Conservation (phyloP, 2,888 invertebrate species). For the Eristalinus sepulchralis region DNA sequence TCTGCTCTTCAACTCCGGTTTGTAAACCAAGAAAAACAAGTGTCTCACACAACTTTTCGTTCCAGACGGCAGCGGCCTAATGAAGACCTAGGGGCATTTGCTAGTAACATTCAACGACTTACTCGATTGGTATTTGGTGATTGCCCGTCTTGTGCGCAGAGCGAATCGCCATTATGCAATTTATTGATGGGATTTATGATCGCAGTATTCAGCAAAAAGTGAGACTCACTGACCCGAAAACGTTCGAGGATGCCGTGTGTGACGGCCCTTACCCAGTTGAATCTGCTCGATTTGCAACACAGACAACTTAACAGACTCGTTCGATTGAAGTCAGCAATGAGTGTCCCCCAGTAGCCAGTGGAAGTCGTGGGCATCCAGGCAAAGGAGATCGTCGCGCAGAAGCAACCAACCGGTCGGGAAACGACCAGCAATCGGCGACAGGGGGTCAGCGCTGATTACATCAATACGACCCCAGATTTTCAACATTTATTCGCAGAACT, state of each 20-base stretch:
- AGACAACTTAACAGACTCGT: slow-evolving; percentile 17
- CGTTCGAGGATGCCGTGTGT: neutral
- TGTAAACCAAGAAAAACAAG: slow-evolving; percentile 10
- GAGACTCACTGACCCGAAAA: slow-evolving; percentile 3
- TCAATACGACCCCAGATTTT: slow-evolving; percentile 30
- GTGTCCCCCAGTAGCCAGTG: neutral
- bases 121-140: neutral
- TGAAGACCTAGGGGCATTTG: slow-evolving; percentile 21
- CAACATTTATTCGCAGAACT: slow-evolving; percentile 14
- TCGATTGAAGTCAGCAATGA: slow-evolving; percentile 13
- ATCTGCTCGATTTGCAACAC: slow-evolving; percentile 11
- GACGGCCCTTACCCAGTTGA: neutral
- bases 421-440: slow-evolving; percentile 25
- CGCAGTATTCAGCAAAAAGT: slow-evolving; percentile 1
- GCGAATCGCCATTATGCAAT: slow-evolving; percentile 2
- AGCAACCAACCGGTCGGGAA: slow-evolving; percentile 21
- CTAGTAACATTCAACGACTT: neutral
- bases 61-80: slow-evolving; percentile 22
- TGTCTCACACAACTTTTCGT: slow-evolving; percentile 36
- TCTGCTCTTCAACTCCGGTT: slow-evolving; percentile 7
- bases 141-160: slow-evolving; percentile 5
- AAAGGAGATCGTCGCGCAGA: neutral
- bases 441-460: slow-evolving; percentile 27
- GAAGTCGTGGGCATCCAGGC: neutral
- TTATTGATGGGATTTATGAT: slow-evolving; percentile 7